Evolutionary conservation across 2,888 invertebrate species (phyloP), one percentile per base, ranked within the genome.

Genomic region (Uloborus plumipes): DNA sequence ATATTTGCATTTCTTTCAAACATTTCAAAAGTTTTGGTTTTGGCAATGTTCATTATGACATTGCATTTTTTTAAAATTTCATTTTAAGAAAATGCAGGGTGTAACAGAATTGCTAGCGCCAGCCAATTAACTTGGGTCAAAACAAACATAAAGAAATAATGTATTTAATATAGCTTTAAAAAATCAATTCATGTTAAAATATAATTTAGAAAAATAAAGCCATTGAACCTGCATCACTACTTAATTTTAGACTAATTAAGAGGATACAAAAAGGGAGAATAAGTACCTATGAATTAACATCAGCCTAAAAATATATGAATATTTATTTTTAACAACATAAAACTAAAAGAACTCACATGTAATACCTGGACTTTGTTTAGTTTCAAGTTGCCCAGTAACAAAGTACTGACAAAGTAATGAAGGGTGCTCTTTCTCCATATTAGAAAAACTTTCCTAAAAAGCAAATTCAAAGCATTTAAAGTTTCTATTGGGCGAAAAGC

Each of bases 341-440:
- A 55, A n/a, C 18, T 53, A 71, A 55, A 74, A n/a, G 0, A 14
- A 80, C 79, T 80, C 62, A 80, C 79, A 80, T 67, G 62, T 67
- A 58, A 80, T 75, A 75, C 75, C 70, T 81, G 70, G 59, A 22
- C 62, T 65, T 31, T 49, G 51, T n/a, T 22, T 18, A 66, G 14
- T 61, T 62, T 67, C 51, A 50, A 11, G 14, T 50, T 72, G 61
- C 22, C 70, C 70, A 53, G 82, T 82, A 58, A 82, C 71, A 70
- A 76, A 83, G 69, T 77, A 83, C 14, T 73, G 69, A n/a, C 83
- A 83, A 6, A 58, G 58, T 16, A 83, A 65, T 18, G 73, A 71
- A 3, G 83, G 75, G 59, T 77, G 77, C 51, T 77, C 73, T 31
- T 15, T 73, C 55, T 78, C 73, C 69, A 83, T 77, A 15, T n/a